Percentiles rank a stretch among this genome's conserved stretches.
These are phyloP conservation scores for Petrolisthes manimaculis DNA, from an alignment of 2,888 invertebrate genomes.

Conservation along the genomic window DNA sequence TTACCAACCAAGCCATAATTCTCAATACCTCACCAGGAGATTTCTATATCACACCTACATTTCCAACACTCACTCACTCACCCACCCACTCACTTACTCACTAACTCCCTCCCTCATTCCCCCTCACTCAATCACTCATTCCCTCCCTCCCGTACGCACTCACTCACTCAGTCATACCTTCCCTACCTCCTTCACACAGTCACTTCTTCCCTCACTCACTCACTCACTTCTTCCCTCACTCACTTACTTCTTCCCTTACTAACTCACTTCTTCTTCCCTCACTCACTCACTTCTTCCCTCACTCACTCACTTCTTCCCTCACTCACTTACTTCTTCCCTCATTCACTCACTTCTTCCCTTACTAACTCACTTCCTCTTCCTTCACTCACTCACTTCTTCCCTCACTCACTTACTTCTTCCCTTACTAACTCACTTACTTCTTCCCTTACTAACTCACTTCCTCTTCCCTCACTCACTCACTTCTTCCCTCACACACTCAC, in stretches of 20 bases:
- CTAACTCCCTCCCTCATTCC: too few relatives aligned
- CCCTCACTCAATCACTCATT: neutral
- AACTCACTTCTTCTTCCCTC: neutral
- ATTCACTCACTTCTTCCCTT: slow-evolving; percentile 40
- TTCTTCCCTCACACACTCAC: neutral
- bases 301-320: neutral
- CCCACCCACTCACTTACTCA: too few relatives aligned
- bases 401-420: neutral
- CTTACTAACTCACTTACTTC: neutral
- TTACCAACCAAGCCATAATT: too few relatives aligned
- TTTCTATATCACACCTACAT: too few relatives aligned
- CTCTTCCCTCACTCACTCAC: neutral
- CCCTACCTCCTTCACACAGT: neutral
- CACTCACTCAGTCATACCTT: too few relatives aligned
- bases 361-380: too few relatives aligned
- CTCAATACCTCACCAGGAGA: too few relatives aligned
- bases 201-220: neutral
- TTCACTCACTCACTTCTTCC: too few relatives aligned
- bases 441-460: neutral
- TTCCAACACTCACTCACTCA: too few relatives aligned
- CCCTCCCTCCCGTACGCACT: neutral
- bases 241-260: neutral
- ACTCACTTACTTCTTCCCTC: neutral
- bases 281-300: neutral
- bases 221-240: neutral